Percentiles rank a stretch among this genome's conserved stretches.
phyloP scores from a whole-genome alignment of 2,113 vertebrate genomes.

The Myocastor coypus region DNA sequence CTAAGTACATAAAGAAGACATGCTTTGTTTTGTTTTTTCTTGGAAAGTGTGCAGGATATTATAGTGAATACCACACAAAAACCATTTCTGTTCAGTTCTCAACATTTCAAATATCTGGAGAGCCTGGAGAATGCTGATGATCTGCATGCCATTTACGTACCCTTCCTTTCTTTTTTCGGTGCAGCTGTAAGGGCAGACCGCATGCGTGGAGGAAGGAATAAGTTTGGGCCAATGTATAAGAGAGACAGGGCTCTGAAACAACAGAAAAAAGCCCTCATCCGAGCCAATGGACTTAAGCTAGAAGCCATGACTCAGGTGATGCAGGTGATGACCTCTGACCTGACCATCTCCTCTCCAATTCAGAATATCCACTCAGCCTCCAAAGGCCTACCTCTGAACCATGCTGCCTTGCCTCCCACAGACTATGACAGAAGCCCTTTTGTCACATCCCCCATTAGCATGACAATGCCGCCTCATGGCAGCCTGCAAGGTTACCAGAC shows the following conservation, averaged over 20 bases:
- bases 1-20: slow-evolving; percentile 55
- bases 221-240: slow-evolving; percentile 99
- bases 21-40: neutral
- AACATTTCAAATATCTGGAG: slow-evolving; percentile 1
- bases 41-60: slow-evolving; percentile 8
- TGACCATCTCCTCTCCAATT: slow-evolving; percentile 97
- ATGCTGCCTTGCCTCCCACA: slow-evolving; percentile 95
- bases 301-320: slow-evolving; percentile 99
- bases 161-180: neutral
- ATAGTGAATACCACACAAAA: slow-evolving; percentile 9
- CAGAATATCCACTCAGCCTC: slow-evolving; percentile 98
- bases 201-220: slow-evolving; percentile 98
- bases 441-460: slow-evolving; percentile 97
- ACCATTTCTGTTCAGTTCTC: slow-evolving; percentile 38
- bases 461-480: slow-evolving; percentile 98
- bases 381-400: slow-evolving; percentile 98
- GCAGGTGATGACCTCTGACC: slow-evolving; percentile 97
- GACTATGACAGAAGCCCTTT: slow-evolving; percentile 99
- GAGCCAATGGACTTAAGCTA: slow-evolving; percentile 98
- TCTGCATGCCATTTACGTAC: neutral
- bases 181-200: slow-evolving; percentile 97
- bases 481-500: slow-evolving; percentile 97
- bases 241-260: slow-evolving; percentile 98
- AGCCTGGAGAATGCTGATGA: neutral
- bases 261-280: slow-evolving; percentile 98